Evolutionary conservation across 2,888 invertebrate species (phyloP).

Genomic region (Drosophila greeni): DNA sequence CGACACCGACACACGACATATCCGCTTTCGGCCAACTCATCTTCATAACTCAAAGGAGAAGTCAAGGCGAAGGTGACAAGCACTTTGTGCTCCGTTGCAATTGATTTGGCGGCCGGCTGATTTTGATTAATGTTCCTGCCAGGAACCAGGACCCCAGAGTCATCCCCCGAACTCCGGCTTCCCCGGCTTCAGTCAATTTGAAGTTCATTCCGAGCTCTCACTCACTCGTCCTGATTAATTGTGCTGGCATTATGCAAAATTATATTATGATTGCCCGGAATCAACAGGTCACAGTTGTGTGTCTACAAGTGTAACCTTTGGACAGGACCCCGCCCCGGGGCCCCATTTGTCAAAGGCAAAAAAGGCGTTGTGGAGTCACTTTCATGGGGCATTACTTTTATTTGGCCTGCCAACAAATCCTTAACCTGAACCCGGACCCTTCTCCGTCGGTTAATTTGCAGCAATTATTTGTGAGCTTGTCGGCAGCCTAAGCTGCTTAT

Average conservation of each 20-base stretch:
- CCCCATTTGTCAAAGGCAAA: conserved; percentile 64
- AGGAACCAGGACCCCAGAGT: conserved; percentile 34
- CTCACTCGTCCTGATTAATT: conserved; percentile 57
- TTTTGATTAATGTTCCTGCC: conserved; percentile 56
- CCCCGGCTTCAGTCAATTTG: conserved; percentile 17
- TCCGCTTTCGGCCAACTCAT: conserved; percentile 63
- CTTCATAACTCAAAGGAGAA: conserved; percentile 53
- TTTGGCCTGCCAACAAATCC: conserved; percentile 51
- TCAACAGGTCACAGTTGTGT: conserved; percentile 35
- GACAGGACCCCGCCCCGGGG: conserved; percentile 2
- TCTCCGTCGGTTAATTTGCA: conserved; percentile 43
- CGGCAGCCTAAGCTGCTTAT: conserved; percentile 49
- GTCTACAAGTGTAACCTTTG: conserved; percentile 26
- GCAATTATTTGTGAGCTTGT: conserved; percentile 41
- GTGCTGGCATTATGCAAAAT: conserved; percentile 49
- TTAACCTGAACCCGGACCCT: conserved; percentile 19
- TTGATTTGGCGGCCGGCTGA: conserved; percentile 57
- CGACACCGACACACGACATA: conserved; percentile 49
- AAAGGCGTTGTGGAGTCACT: conserved; percentile 59
- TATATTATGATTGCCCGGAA: conserved; percentile 23
- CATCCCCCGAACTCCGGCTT: conserved; percentile 18
- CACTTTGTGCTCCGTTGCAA: conserved; percentile 51
- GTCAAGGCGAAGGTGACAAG: conserved; percentile 59
- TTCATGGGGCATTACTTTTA: conserved; percentile 61
- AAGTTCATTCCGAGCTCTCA: conserved; percentile 17